phyloP scores from a whole-genome alignment of 2,113 vertebrate genomes.

The Cephalopterus ornatus region DNA sequence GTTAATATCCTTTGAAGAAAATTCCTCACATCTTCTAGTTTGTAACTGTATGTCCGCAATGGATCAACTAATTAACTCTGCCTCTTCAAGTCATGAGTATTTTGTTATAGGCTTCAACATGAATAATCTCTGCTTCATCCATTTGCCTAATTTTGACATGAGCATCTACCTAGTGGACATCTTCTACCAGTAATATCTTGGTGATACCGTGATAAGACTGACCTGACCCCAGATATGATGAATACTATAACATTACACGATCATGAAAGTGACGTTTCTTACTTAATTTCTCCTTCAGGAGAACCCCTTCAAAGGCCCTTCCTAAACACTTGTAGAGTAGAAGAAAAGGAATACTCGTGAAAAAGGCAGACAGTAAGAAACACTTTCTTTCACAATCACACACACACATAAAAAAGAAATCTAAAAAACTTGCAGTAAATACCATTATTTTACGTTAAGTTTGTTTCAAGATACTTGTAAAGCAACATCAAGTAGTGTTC shows the following conservation, averaged over 20 bases:
- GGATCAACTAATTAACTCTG: not conserved
- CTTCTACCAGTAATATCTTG: not conserved
- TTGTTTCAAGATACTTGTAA: not conserved
- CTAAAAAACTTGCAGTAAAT: rapidly evolving
- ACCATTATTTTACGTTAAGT: not conserved
- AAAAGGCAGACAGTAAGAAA: not conserved
- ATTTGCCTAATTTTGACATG: not conserved
- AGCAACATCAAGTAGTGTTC: not conserved
- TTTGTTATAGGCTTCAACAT: rapidly evolving
- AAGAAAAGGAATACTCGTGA: not conserved
- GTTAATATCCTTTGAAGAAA: not conserved
- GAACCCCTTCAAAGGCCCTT: not conserved
- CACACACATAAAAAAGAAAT: not conserved
- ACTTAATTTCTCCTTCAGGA: not conserved
- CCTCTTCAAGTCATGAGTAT: not conserved
- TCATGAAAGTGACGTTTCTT: not conserved
- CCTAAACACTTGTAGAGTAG: not conserved
- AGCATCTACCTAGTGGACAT: not conserved
- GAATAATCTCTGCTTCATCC: not conserved
- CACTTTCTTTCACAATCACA: not conserved
- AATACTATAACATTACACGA: not conserved
- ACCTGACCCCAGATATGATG: not conserved
- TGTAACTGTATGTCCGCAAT: not conserved
- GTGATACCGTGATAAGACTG: not conserved
- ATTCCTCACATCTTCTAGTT: not conserved